A percentile compares a stretch with the other conserved stretches of the same genome.
Evolutionary conservation across 2,888 invertebrate genomes (phyloP).

Genomic region (Cylindroiulus punctatus): DNA sequence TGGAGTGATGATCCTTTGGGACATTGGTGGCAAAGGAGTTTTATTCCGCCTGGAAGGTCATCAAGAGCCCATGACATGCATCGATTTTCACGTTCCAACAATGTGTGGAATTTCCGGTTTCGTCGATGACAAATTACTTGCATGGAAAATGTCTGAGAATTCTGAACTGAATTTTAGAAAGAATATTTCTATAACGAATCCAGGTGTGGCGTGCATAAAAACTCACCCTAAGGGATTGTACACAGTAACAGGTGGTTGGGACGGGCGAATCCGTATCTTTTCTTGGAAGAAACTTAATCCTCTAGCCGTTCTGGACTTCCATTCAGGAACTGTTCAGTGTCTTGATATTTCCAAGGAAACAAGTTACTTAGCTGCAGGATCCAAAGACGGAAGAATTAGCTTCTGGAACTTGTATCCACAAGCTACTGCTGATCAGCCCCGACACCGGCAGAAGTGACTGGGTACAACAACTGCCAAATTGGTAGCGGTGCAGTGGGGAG

Average conservation of each 20-base stretch:
- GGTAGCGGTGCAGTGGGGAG: no score
- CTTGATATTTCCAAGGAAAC: slow-evolving; percentile 57
- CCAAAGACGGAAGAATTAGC: slow-evolving; percentile 56
- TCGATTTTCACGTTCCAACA: slow-evolving; percentile 52
- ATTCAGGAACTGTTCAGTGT: slow-evolving; percentile 58
- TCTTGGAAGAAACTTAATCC: slow-evolving; percentile 60
- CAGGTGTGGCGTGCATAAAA: slow-evolving; percentile 59
- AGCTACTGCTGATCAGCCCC: neutral
- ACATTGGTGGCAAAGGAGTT: neutral
- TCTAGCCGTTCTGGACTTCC: slow-evolving; percentile 60
- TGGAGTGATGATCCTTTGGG: slow-evolving; percentile 44
- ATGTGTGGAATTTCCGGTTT: slow-evolving; percentile 55
- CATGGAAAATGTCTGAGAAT: slow-evolving; percentile 23
- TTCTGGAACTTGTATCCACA: slow-evolving; percentile 56
- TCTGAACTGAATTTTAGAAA: neutral
- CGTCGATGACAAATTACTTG: neutral
- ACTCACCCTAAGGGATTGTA: slow-evolving; percentile 60
- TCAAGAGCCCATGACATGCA: slow-evolving; percentile 53
- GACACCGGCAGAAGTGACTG: neutral
- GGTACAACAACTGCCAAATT: no score
- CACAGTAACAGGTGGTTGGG: slow-evolving; percentile 60
- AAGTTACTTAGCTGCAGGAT: slow-evolving; percentile 52
- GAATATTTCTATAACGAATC: slow-evolving; percentile 57
- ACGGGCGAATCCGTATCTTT: slow-evolving; percentile 60
- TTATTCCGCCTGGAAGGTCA: neutral